Conservation (phyloP, 2,797 vertebrate species). For the Channallabes apus region DNA sequence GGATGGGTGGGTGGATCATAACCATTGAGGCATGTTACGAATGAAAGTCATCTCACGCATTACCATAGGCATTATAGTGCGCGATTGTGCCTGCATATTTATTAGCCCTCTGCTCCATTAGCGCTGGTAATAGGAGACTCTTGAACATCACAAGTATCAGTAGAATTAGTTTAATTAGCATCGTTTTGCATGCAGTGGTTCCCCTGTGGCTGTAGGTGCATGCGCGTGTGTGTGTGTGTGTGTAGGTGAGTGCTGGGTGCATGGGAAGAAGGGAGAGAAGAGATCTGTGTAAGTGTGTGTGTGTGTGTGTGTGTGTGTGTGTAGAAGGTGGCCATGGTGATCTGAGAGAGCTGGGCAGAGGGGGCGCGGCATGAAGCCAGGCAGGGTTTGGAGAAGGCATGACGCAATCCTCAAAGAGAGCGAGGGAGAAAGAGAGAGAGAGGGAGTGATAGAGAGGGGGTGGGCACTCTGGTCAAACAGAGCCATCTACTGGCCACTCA, state of each 20-base stretch:
- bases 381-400: conserved; percentile 40
- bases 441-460: not conserved
- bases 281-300: conserved; percentile 20
- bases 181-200: conserved; percentile 57
- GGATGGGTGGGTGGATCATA: conserved; percentile 22
- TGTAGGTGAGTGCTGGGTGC: conserved; percentile 35
- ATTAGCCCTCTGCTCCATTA: conserved; percentile 48
- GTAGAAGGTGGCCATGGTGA: conserved; percentile 54
- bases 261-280: conserved; percentile 21
- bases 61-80: conserved; percentile 34
- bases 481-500: conserved; percentile 63
- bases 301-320: conserved; percentile 28
- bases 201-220: conserved; percentile 41
- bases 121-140: conserved; percentile 48
- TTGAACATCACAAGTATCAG: conserved; percentile 47
- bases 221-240: conserved; percentile 6
- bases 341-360: conserved; percentile 55
- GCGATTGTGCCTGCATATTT: conserved; percentile 45
- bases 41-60: conserved; percentile 40
- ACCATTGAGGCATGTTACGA: conserved; percentile 25
- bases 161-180: conserved; percentile 59
- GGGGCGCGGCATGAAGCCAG: conserved; percentile 46
- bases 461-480: conserved; percentile 57
- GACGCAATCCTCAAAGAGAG: conserved; percentile 45
- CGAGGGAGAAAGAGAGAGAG: not conserved